A percentile compares a stretch with the other conserved stretches of the same genome.
Conservation (phyloP, 2,888 invertebrate species). For the Cybosia mesomella region DNA sequence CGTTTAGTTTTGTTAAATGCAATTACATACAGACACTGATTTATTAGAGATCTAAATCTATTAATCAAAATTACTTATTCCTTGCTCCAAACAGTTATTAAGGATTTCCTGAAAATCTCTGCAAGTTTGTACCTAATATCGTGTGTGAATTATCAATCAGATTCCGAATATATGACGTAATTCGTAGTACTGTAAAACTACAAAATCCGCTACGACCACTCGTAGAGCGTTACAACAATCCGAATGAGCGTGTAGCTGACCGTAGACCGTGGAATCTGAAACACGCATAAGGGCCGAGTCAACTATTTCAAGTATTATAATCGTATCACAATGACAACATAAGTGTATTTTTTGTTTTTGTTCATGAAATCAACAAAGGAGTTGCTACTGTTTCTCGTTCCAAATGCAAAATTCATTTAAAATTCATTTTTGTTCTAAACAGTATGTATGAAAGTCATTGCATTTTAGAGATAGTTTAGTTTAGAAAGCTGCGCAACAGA, state of each 20-base stretch:
- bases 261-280: conserved; percentile 4
- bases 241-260: background rate
- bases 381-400: too few species aligned
- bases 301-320: background rate
- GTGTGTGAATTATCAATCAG: background rate
- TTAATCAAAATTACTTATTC: background rate
- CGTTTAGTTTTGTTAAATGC: too few species aligned
- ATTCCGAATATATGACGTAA: background rate
- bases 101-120: background rate
- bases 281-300: background rate
- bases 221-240: conserved; percentile 8
- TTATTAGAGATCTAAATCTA: background rate
- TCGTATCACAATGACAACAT: background rate
- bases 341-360: background rate
- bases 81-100: background rate
- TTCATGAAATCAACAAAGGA: background rate
- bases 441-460: too few species aligned
- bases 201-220: background rate
- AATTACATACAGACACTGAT: background rate
- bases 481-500: background rate
- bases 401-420: background rate
- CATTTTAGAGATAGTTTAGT: background rate
- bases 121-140: background rate
- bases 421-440: background rate
- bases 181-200: background rate